phyloP scores from a whole-genome alignment of 2,888 invertebrate genomes.

The Fragum fragum region DNA sequence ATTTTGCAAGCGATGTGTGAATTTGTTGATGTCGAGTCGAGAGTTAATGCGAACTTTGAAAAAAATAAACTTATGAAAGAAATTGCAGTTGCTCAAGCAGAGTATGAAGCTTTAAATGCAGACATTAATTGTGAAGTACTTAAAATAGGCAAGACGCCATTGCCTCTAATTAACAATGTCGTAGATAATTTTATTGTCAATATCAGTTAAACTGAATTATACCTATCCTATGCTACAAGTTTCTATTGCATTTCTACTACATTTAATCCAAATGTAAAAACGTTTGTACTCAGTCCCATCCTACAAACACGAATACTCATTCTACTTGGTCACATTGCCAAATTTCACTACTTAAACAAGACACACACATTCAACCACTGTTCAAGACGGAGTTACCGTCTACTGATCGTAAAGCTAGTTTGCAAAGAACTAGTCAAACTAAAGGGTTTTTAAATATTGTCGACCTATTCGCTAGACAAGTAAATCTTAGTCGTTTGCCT shows the following conservation, averaged over 20 bases:
- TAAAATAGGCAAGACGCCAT: no score
- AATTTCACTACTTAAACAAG: no score
- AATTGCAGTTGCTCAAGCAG: slow-evolving; percentile 5
- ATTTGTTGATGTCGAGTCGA: slow-evolving; percentile 31
- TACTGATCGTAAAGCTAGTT: not conserved
- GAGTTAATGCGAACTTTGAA: slow-evolving; percentile 22
- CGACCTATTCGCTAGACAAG: slow-evolving; percentile 26
- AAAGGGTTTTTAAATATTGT: slow-evolving; percentile 1
- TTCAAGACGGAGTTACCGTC: not conserved
- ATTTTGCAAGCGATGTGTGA: slow-evolving; percentile 17
- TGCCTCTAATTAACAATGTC: no score
- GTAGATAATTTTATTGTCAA: no score
- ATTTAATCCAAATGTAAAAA: not conserved
- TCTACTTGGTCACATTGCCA: no score
- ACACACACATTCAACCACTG: not conserved
- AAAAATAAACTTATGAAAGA: slow-evolving; percentile 21
- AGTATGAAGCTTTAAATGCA: not conserved
- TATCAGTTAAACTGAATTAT: no score
- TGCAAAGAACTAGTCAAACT: not conserved
- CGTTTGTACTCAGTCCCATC: not conserved
- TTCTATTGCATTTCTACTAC: not conserved
- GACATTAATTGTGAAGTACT: no score
- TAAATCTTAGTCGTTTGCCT: slow-evolving; percentile 48
- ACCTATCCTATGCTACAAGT: no score
- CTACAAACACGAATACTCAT: not conserved